Evolutionary conservation across 2,113 vertebrate species (phyloP).

Genomic region (Manacus vitellinus): DNA sequence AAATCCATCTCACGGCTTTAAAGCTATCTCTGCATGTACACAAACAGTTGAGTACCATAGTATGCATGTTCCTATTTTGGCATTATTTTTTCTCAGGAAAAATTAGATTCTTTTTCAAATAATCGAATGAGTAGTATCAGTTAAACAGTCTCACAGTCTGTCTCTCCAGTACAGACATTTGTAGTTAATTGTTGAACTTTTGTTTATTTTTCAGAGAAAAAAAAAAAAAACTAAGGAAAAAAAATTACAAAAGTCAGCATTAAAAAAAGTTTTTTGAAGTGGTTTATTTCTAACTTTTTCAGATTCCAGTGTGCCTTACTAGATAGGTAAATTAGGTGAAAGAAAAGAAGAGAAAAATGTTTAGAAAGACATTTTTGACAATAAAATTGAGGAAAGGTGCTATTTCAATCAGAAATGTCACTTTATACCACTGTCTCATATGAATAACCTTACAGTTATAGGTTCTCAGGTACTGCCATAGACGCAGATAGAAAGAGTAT

Average conservation of each 20-base stretch:
- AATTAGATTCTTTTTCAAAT: neutral
- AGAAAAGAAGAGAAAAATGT: neutral
- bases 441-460: neutral
- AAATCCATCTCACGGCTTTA: neutral
- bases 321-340: neutral
- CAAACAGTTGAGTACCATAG: fast-evolving
- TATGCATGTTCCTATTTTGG: neutral
- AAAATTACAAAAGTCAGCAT: neutral
- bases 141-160: neutral
- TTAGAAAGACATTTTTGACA: neutral
- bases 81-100: neutral
- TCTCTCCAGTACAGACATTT: neutral
- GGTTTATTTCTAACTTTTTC: neutral
- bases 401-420: neutral
- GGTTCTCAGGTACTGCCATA: neutral
- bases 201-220: neutral
- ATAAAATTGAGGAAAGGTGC: neutral
- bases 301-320: neutral
- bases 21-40: neutral
- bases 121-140: neutral
- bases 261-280: neutral
- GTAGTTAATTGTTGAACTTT: neutral
- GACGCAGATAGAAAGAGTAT: neutral
- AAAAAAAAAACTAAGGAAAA: neutral
- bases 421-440: neutral